Conservation (phyloP, 2,888 invertebrate species). For the Isotomurus palustris region DNA sequence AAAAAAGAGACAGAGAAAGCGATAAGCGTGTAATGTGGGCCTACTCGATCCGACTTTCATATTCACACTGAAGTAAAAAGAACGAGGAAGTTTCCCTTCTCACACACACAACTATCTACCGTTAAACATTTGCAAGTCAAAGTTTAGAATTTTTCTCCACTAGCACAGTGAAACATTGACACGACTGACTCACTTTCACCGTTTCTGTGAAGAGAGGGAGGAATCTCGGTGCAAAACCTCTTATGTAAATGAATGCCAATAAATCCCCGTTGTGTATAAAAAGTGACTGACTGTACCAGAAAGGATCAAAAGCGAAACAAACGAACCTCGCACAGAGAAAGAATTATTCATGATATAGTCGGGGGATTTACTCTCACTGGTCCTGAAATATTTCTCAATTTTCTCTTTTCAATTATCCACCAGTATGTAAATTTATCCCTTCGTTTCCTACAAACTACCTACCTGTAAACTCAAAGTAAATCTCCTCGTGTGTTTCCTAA, state of each 20-base stretch:
- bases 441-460: neutral
- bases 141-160: neutral
- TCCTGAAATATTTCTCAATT: slow-evolving; percentile 9
- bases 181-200: slow-evolving; percentile 3
- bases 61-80: no score
- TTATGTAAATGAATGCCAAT: slow-evolving; percentile 5
- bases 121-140: slow-evolving; percentile 6
- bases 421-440: slow-evolving; percentile 6
- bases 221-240: slow-evolving; percentile 1
- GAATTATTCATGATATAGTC: slow-evolving; percentile 9
- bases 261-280: slow-evolving; percentile 7
- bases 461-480: neutral
- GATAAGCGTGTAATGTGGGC: no score
- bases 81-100: no score
- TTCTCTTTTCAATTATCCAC: slow-evolving; percentile 8
- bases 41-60: no score
- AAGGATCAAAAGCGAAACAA: slow-evolving; percentile 10
- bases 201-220: no score
- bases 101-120: no score
- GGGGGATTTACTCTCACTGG: slow-evolving; percentile 1
- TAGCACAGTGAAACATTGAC: neutral
- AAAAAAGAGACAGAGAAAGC: no score
- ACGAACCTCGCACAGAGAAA: slow-evolving; percentile 1
- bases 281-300: slow-evolving; percentile 6
- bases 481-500: no score